phyloP scores from a whole-genome alignment of 2,113 vertebrate species.

The Limnothrissa miodon region DNA sequence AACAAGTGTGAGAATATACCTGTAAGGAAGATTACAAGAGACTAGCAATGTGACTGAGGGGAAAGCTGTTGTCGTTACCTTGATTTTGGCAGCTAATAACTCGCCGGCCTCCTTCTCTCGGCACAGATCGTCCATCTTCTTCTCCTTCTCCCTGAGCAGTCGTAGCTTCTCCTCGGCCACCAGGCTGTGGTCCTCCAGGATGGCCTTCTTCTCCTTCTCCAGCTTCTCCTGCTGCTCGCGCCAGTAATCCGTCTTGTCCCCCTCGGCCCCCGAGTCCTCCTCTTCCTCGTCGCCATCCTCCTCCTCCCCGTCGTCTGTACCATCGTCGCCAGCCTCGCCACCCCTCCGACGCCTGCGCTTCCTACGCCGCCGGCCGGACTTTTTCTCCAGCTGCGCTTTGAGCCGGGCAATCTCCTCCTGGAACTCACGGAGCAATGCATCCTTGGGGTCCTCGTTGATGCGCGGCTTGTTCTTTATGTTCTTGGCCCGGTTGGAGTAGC shows the following conservation, averaged over 20 bases:
- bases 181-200: constrained; percentile 94
- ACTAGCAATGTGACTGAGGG: background rate
- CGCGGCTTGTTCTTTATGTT: constrained; percentile 98
- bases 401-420: constrained; percentile 95
- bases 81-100: constrained; percentile 89
- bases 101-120: constrained; percentile 88
- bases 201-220: constrained; percentile 91
- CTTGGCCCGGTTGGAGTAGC: constrained; percentile 95
- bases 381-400: constrained; percentile 88
- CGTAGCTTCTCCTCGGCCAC: constrained; percentile 91
- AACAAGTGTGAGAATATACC: background rate
- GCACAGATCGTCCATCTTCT: constrained; percentile 88
- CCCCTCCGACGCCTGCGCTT: constrained; percentile 77
- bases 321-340: constrained; percentile 78
- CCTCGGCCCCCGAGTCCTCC: constrained; percentile 67
- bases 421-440: constrained; percentile 90
- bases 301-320: constrained; percentile 76
- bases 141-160: constrained; percentile 89
- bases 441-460: constrained; percentile 96
- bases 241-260: constrained; percentile 82
- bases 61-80: constrained; percentile 69
- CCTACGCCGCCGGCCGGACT: constrained; percentile 81
- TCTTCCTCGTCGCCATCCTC: constrained; percentile 75
- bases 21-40: background rate
- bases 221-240: constrained; percentile 91